Percentiles rank a stretch among this genome's conserved stretches.
Conservation (phyloP, 37 sponge, comb jelly and placozoan species). For the Beroe forskalii region DNA sequence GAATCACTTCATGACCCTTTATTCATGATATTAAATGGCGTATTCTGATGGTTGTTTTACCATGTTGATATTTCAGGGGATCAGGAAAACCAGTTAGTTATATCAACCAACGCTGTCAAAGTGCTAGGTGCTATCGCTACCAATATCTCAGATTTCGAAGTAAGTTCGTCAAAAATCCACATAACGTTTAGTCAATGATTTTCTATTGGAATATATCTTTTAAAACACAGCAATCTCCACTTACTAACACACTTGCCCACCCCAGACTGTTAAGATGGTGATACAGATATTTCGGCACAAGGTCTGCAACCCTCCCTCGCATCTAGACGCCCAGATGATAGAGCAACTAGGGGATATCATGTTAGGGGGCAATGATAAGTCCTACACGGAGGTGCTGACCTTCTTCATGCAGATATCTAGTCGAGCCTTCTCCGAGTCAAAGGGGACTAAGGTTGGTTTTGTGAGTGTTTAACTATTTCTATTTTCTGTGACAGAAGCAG, state of each 20-base stretch:
- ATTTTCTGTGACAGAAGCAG: too few relatives aligned
- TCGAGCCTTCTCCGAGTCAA: slow-evolving; percentile 39
- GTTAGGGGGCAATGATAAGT: background rate
- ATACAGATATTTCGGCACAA: slow-evolving; percentile 64
- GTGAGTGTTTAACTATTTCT: background rate
- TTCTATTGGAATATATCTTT: background rate
- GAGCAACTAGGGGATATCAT: slow-evolving; percentile 43
- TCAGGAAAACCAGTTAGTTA: slow-evolving; percentile 27
- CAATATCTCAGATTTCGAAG: slow-evolving; percentile 60
- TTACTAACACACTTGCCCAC: background rate
- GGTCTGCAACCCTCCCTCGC: slow-evolving; percentile 62
- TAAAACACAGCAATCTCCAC: background rate
- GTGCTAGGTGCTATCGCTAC: slow-evolving; percentile 61
- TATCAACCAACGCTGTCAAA: slow-evolving; percentile 43
- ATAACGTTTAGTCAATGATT: background rate
- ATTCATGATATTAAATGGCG: too few relatives aligned
- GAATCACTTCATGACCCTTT: too few relatives aligned
- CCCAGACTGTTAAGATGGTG: slow-evolving; percentile 61
- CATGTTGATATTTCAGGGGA: too few relatives aligned
- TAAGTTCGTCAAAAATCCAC: too few relatives aligned
- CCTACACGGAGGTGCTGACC: slow-evolving; percentile 13
- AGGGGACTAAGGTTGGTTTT: background rate
- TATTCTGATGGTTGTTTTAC: too few relatives aligned
- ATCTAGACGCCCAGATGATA: slow-evolving; percentile 63
- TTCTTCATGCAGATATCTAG: slow-evolving; percentile 65